Base-by-base conservation (phyloP, 2,888 invertebrate species). In the Leptopilina syphax region DNA sequence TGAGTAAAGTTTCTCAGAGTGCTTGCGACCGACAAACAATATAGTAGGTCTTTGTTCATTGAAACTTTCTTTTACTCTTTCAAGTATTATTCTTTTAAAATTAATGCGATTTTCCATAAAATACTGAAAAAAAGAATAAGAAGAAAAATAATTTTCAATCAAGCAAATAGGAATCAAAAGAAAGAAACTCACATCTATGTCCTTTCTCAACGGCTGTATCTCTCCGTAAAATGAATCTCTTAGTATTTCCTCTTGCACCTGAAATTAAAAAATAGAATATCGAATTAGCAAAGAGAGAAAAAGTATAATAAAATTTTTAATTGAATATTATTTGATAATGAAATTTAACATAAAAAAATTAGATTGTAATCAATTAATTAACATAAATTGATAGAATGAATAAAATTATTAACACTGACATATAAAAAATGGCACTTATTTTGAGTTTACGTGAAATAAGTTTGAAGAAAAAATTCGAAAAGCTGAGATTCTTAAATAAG, bases 121-220 rank as follows among this genome's bases (percentile, higher is more conserved):
- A 65, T 65, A 68, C 9, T 34, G 47, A 68, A 9, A 47, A 68
- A 70, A 24, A 65, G 10, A 24, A 44, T 6, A 65, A 44, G 57
- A 34, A 34, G 34, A 34, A 65, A 6, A 24, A 44, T 5, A 65
- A 44, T 41, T 24, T 44, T 4, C 41, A 8, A 24, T 44, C 44
- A 44, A 8, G 34, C 34, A 34, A 34, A 44, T 44, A 44, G 44
- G 8, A 44, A 44, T 44, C 44, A 65, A 65, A 63, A 13, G 63
- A 47, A 76, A 3, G 8, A 41, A 89, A 95, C 96, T 95, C 93
- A 97, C 97, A 96, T 93, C 97, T 94, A 91, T 96, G 97, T 54
- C 96, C 96, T 91, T 96, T 97, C 91, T 97, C 97, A 78, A 88
- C 85, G 65, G 95, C 94, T 54, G 96, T 95, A 92, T 97, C 97